Base-by-base conservation (phyloP, 2,888 invertebrate species). In the Spisula subtruncata region DNA sequence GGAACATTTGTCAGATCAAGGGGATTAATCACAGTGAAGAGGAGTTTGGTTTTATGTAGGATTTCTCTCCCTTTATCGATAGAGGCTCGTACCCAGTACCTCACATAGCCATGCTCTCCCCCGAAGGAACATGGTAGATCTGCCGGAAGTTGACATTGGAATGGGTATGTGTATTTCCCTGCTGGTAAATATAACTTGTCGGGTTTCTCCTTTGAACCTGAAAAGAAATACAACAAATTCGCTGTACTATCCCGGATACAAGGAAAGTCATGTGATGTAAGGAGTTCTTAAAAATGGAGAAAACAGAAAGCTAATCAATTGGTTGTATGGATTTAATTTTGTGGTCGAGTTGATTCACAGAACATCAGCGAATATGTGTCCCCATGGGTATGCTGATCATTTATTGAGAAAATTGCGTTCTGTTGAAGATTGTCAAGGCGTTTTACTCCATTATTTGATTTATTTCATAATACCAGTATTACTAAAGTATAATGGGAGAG, bases 11-110 rank as follows among this genome's bases (percentile, higher is more conserved):
- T 99, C 93, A 99, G 97, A 97, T 99, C 98, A 93, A 98, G 97
- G 4, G 98, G 98, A 89, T 98, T 98, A 88, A 98, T 97, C 20
- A 99, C 98, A 83, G 98, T 98, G 95, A 99, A 98, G 4, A 98
- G 98, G 97, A 98, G 97, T 97, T 98, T 98, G 81, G 98, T 98
- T 93, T 98, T 98, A 95, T 98, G 98, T 97, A 98, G 98, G 95
- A 98, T 98, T 95, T 98, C 98, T 98, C 98, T 98, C 8, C 98
- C 98, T 25, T 98, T 97, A 95, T 98, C 98, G 18, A 98, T 97
- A 0, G 97, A 98, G 0, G 98, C 98, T 97, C 98, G 98, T 29
- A 98, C 97, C 35, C 98, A 98, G 96, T 98, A 99, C 29, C 98
- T 97, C 80, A 99, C 98, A 98, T 96, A 97, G 97, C 95, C 98